Conservation (phyloP, 2,797 vertebrate species). For the Lacerta agilis region DNA sequence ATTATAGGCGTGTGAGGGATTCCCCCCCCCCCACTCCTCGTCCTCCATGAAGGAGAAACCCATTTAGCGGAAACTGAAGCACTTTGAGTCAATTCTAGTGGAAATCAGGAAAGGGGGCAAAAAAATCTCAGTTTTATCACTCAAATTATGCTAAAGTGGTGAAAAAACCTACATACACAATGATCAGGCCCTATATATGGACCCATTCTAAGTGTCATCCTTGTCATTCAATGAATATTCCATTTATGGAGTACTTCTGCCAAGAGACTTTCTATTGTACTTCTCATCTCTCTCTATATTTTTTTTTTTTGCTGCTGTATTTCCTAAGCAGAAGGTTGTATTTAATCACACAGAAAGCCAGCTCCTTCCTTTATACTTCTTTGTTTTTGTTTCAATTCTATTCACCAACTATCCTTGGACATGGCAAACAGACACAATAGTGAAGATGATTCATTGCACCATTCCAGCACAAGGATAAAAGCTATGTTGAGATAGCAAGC, state of each 20-base stretch:
- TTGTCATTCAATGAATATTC: slow-evolving; percentile 16
- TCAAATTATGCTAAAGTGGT: neutral
- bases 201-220: neutral
- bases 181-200: neutral
- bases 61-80: neutral
- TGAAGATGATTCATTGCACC: slow-evolving; percentile 24
- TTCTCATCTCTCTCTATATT: neutral
- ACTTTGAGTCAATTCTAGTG: neutral
- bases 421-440: neutral
- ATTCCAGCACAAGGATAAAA: slow-evolving; percentile 32
- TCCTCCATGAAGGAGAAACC: neutral
- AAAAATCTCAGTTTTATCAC: neutral
- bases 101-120: neutral
- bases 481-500: neutral
- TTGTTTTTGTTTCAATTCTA: neutral
- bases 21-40: neutral
- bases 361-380: neutral
- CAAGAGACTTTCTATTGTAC: neutral
- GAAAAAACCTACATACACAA: neutral
- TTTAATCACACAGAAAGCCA: neutral
- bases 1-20: neutral
- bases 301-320: neutral
- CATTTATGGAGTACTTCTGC: neutral
- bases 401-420: neutral
- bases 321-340: neutral